These are phyloP conservation scores for Synergus japonicus DNA, from an alignment of 2,888 invertebrate genomes.

Conservation along the genomic window DNA sequence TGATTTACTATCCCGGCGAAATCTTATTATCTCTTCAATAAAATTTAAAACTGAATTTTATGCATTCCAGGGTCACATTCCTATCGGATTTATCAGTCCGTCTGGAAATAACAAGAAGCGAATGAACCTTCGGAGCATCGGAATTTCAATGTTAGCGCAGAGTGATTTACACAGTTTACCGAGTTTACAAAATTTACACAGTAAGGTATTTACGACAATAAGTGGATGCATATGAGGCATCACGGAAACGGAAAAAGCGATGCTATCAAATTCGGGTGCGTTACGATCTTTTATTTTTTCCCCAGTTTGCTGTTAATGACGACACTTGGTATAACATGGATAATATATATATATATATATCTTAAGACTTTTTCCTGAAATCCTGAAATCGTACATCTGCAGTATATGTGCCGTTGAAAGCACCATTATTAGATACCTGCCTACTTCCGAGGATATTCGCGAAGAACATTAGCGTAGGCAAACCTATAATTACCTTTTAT, in stretches of 20 bases:
- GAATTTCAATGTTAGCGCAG: slow-evolving; percentile 24
- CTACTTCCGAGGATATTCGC: slow-evolving; percentile 65
- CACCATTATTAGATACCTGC: slow-evolving; percentile 58
- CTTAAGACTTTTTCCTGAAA: slow-evolving; percentile 18
- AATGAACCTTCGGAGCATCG: slow-evolving; percentile 32
- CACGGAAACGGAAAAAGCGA: neutral
- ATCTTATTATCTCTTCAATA: neutral
- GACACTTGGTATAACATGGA: slow-evolving; percentile 42
- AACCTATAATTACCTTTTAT: slow-evolving; percentile 72
- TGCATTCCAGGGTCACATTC: slow-evolving; percentile 1
- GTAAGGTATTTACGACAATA: slow-evolving; percentile 10
- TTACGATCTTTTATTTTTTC: slow-evolving; percentile 18
- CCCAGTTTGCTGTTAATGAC: slow-evolving; percentile 46
- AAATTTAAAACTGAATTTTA: neutral
- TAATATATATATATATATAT: slow-evolving; percentile 39
- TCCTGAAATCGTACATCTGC: slow-evolving; percentile 53
- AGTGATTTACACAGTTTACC: slow-evolving; percentile 4
- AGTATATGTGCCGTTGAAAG: slow-evolving; percentile 58
- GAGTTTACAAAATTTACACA: slow-evolving; percentile 23
- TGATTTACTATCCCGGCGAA: neutral
- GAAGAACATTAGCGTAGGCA: slow-evolving; percentile 69
- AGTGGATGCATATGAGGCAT: slow-evolving; percentile 5
- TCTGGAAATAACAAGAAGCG: slow-evolving; percentile 34
- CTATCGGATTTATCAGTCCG: slow-evolving; percentile 35
- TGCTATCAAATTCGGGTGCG: slow-evolving; percentile 10